Evolutionary conservation across 1,140 invertebrate genomes (phyloP).

Genomic region (Achatina immaculata): DNA sequence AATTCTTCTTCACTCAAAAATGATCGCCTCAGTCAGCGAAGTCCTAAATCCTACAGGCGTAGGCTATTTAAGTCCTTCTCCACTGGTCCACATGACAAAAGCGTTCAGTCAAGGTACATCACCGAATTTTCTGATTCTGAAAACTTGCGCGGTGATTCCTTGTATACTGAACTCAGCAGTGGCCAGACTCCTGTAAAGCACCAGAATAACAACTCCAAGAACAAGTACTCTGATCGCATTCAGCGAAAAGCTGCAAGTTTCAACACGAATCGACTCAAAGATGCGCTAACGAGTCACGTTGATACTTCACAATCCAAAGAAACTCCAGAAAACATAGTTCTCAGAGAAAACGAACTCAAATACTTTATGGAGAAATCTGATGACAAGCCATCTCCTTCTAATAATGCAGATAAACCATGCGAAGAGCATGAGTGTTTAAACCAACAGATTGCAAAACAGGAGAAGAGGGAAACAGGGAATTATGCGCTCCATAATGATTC

Average conservation of each 20-base stretch:
- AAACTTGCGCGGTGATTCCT: background rate
- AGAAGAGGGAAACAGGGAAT: background rate
- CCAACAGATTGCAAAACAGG: too few species aligned
- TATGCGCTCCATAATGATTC: background rate
- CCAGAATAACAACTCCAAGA: background rate
- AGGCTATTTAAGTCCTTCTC: background rate
- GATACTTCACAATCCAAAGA: background rate
- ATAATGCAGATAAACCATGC: background rate
- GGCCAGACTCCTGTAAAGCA: background rate
- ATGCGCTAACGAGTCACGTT: background rate
- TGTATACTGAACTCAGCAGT: background rate
- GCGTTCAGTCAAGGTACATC: background rate
- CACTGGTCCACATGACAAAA: background rate
- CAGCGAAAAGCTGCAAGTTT: background rate
- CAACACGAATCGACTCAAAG: background rate
- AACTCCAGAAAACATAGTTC: background rate
- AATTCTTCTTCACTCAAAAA: background rate
- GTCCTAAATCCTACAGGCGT: background rate
- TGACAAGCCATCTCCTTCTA: background rate
- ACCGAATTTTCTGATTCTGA: background rate
- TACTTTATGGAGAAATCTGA: background rate
- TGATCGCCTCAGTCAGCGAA: background rate
- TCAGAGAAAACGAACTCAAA: background rate
- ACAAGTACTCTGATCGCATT: background rate
- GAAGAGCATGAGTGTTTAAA: background rate